phyloP scores from a whole-genome alignment of 2,888 invertebrate species.

The Pilophorus perplexus region DNA sequence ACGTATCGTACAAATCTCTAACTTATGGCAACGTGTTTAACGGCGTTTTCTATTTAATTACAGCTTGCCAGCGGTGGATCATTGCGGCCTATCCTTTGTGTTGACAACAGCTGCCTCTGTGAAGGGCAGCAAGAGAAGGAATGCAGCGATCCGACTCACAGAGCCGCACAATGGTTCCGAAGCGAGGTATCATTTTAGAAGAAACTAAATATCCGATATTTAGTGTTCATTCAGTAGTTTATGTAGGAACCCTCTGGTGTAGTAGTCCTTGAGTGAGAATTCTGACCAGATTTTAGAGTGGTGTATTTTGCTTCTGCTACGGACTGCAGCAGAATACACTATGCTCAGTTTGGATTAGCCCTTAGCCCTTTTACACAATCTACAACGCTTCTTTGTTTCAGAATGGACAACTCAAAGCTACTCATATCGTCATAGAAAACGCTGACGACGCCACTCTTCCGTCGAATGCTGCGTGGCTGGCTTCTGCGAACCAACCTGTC shows the following conservation, averaged over 20 bases:
- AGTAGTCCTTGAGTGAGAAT: neutral
- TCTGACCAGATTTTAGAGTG: neutral
- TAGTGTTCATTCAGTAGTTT: no score
- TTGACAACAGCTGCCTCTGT: constrained; percentile 79
- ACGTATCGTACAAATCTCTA: no score
- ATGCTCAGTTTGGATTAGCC: no score
- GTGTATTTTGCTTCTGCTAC: no score
- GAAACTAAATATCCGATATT: no score
- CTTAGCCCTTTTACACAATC: no score
- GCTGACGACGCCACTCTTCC: constrained; percentile 51
- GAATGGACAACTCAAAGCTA: constrained; percentile 67
- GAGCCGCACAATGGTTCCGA: constrained; percentile 50
- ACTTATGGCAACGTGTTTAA: no score
- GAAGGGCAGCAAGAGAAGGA: constrained; percentile 49
- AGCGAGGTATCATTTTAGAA: constrained; percentile 48
- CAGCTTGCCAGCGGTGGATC: constrained; percentile 56
- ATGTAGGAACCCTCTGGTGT: no score
- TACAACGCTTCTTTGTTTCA: constrained; percentile 44
- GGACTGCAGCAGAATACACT: no score
- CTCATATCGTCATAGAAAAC: constrained; percentile 72
- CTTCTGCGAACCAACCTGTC: constrained; percentile 76
- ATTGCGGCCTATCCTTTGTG: constrained; percentile 81
- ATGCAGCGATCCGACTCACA: constrained; percentile 43
- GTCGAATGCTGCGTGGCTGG: constrained; percentile 63
- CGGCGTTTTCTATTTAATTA: constrained; percentile 42